Conservation (phyloP, 2,113 vertebrate genomes). For the Tylochromis polylepis region DNA sequence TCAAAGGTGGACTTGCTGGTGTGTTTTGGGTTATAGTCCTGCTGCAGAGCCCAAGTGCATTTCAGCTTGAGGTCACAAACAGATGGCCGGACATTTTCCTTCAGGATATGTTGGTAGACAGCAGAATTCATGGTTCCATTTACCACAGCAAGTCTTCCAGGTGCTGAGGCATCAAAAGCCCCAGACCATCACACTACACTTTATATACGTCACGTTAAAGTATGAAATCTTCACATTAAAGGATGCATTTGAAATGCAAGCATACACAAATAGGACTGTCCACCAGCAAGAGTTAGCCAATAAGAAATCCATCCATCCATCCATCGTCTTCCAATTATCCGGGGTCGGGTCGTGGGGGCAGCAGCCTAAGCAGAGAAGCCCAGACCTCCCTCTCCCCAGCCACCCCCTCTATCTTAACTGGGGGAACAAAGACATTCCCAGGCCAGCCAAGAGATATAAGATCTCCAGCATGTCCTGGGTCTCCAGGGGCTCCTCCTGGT, state of each 20-base stretch:
- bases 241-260: not conserved
- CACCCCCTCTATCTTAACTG: too few relatives aligned
- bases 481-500: too few relatives aligned
- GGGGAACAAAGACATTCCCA: too few relatives aligned
- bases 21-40: not conserved
- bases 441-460: too few relatives aligned
- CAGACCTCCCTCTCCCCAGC: too few relatives aligned
- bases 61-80: not conserved
- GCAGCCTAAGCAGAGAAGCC: too few relatives aligned
- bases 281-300: not conserved
- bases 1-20: not conserved
- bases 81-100: not conserved
- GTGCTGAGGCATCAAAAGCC: not conserved
- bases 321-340: rapidly evolving
- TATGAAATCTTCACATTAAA: not conserved
- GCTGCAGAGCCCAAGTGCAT: not conserved
- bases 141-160: not conserved
- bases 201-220: not conserved
- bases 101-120: not conserved
- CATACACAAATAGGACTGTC: not conserved
- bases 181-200: not conserved
- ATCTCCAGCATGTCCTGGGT: too few relatives aligned
- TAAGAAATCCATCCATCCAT: not conserved
- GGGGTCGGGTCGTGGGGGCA: too few relatives aligned
- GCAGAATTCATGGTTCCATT: not conserved